phyloP scores from a whole-genome alignment of 1,140 invertebrate genomes.

The Chironomus striatipennis region DNA sequence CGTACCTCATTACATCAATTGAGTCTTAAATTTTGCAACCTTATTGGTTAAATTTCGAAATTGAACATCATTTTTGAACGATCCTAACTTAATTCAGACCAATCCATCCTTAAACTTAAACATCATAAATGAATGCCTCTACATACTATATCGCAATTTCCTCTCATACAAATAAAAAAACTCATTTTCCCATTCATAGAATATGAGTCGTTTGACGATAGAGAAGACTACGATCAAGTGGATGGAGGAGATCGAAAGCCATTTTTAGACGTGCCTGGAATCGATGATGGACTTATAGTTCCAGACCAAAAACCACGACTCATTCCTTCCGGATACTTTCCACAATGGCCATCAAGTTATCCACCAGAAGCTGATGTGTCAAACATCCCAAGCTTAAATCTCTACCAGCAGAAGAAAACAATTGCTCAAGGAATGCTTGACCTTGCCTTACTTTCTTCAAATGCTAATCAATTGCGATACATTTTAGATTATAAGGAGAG shows the following conservation, averaged over 20 bases:
- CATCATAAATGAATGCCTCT: no score
- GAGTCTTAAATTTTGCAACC: no score
- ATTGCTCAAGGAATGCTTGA: slow-evolving; percentile 76
- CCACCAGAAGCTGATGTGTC: slow-evolving; percentile 24
- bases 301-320: not conserved
- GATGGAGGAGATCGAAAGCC: not conserved
- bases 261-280: not conserved
- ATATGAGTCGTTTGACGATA: not conserved
- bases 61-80: no score
- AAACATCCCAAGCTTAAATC: slow-evolving; percentile 64
- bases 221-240: not conserved
- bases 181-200: not conserved
- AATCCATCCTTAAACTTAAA: no score
- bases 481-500: slow-evolving; percentile 44
- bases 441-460: slow-evolving; percentile 68
- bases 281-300: not conserved
- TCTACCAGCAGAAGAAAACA: slow-evolving; percentile 83
- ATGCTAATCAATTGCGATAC: slow-evolving; percentile 84
- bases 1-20: no score
- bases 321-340: not conserved
- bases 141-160: not conserved
- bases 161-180: not conserved
- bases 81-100: no score
- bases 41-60: no score
- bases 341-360: slow-evolving; percentile 2